Evolutionary conservation across 2,888 invertebrate genomes (phyloP), one percentile per base, ranked within the genome.

Genomic region (Chaetogeoica ovagalla): DNA sequence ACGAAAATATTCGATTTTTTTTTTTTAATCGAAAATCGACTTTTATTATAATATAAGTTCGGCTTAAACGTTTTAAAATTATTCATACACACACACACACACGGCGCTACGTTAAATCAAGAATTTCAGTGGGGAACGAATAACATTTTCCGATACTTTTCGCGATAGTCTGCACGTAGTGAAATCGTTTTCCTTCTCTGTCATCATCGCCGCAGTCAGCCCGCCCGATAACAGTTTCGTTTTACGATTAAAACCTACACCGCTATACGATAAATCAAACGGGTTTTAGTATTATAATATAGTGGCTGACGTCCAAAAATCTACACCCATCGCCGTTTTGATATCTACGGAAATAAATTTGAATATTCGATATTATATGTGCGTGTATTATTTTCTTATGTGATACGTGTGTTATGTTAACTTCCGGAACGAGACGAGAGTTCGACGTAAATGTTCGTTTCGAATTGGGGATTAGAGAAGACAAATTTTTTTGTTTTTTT

Each of bases 201-300:
- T 57, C 39, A 48, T 37, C 63, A 13, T 55, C 63, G 19, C 17
- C n/a, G n/a, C n/a, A n/a, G 23, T 23, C n/a, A n/a, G 39, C n/a
- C n/a, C 52, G 8, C 63, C 1, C 9, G 39, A 74, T 23, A 74
- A 17, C 39, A 39, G 37, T 39, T 65, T 65, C 65, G 55, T 65
- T 74, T 48, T 74, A 57, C 39, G 55, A 74, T 74, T 74, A 65
- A 39, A 65, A 65, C 57, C 19, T 39, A 17, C 2, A 74, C 63
- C n/a, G n/a, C n/a, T n/a, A n/a, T 19, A 65, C 55, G 39, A 74
- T 74, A 65, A 74, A 74, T 74, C 39, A 74, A 74, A 74, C 48
- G 57, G 39, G n/a, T 74, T 74, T 74, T 57, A 57, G 65, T 57
- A 57, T 63, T 74, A n/a, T n/a, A n/a, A n/a, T n/a, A n/a, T n/a